A percentile compares a stretch with the other conserved stretches of the same genome.
Conservation (phyloP, 2,888 invertebrate species). For the Sceliomorpha sp. region DNA sequence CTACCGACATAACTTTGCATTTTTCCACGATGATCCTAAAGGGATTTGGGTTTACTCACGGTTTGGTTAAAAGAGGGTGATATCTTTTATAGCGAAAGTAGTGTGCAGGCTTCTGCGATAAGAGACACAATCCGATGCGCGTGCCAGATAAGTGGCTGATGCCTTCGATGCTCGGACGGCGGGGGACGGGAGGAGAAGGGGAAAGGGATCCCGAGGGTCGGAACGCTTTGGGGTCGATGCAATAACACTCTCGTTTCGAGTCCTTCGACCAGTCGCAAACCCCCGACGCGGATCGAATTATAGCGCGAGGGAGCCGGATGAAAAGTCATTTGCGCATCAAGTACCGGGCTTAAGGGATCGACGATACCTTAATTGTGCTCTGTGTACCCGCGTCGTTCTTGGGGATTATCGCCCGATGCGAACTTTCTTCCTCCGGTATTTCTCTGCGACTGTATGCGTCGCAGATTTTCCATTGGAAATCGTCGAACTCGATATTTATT, state of each 20-base stretch:
- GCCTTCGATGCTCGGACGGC: conserved; percentile 70
- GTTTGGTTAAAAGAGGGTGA: conserved; percentile 51
- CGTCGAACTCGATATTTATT: no score
- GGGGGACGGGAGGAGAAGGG: no score
- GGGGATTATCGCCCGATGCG: no score
- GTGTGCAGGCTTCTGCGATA: conserved; percentile 78
- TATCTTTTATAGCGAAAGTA: conserved; percentile 73
- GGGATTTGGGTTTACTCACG: conserved; percentile 64
- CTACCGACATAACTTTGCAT: conserved; percentile 56
- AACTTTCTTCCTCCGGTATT: neutral
- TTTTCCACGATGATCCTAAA: conserved; percentile 57
- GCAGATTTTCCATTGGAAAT: conserved; percentile 44
- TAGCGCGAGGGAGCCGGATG: conserved; percentile 65
- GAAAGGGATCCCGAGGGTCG: conserved; percentile 61
- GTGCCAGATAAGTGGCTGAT: conserved; percentile 80
- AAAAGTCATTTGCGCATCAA: conserved; percentile 78
- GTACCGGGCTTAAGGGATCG: conserved; percentile 77
- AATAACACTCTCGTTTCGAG: conserved; percentile 70
- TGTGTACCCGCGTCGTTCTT: conserved; percentile 3
- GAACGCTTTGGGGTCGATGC: conserved; percentile 57
- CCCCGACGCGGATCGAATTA: conserved; percentile 72
- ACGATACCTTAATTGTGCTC: conserved; percentile 60
- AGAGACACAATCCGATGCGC: conserved; percentile 81
- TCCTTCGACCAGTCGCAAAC: conserved; percentile 61
- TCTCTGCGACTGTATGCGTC: conserved; percentile 23